phyloP scores from a whole-genome alignment of 1,140 invertebrate genomes.

The Megalopta genalis region DNA sequence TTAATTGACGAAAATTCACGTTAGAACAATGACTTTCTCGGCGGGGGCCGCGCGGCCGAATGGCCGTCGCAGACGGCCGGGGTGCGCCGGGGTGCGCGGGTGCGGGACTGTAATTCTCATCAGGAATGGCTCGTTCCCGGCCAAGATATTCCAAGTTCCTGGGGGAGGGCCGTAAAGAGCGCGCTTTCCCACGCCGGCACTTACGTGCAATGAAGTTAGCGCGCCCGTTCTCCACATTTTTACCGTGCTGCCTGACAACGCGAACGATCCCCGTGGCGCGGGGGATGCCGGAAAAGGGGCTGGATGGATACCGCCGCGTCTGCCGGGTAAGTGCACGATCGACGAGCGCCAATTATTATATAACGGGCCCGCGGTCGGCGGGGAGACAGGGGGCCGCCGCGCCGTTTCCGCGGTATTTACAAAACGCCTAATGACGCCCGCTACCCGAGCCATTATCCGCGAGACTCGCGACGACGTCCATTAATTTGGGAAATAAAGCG shows the following conservation, averaged over 20 bases:
- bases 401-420: slow-evolving; percentile 5
- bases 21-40: slow-evolving; percentile 54
- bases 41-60: slow-evolving; percentile 33
- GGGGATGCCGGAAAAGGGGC: not conserved
- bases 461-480: slow-evolving; percentile 7
- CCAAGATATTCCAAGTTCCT: slow-evolving; percentile 58
- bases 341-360: slow-evolving; percentile 29
- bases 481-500: slow-evolving; percentile 16
- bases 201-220: slow-evolving; percentile 51
- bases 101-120: slow-evolving; percentile 50
- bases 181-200: slow-evolving; percentile 39
- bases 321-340: slow-evolving; percentile 6
- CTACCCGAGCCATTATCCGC: slow-evolving; percentile 9
- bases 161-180: slow-evolving; percentile 39
- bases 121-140: slow-evolving; percentile 53
- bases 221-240: slow-evolving; percentile 46
- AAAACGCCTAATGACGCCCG: slow-evolving; percentile 17
- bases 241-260: slow-evolving; percentile 27
- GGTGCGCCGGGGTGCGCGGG: not conserved
- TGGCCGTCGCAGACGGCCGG: slow-evolving; percentile 40
- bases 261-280: not conserved
- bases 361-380: not conserved
- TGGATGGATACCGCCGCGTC: too few species aligned
- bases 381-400: not conserved
- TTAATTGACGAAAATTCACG: slow-evolving; percentile 64